These are phyloP conservation scores for Podarcis lilfordi DNA, from an alignment of 2,797 vertebrate genomes.

Conservation along the genomic window DNA sequence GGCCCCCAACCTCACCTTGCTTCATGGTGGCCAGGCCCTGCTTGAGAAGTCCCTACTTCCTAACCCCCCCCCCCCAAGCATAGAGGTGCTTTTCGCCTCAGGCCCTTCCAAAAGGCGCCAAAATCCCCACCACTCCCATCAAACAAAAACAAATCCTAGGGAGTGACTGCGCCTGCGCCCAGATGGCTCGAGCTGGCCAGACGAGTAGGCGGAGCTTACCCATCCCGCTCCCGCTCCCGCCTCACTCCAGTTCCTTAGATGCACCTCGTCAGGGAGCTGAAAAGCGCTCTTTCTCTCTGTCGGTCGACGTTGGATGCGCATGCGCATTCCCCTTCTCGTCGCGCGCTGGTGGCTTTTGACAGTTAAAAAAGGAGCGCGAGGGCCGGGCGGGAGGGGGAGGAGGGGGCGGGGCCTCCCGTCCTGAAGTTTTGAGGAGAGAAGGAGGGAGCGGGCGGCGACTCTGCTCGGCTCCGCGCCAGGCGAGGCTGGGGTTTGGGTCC, in stretches of 20 bases:
- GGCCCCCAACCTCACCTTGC: no score
- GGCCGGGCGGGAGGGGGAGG: no score
- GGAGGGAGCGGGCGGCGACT: background rate
- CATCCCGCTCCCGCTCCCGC: background rate
- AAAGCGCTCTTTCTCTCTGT: no score
- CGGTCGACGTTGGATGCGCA: background rate
- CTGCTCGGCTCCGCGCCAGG: background rate
- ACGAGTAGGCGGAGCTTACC: background rate
- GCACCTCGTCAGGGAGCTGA: background rate
- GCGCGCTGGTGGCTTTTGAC: background rate
- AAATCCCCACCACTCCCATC: background rate
- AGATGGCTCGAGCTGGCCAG: background rate
- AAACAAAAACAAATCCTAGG: no score
- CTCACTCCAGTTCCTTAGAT: background rate
- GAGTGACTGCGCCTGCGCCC: background rate
- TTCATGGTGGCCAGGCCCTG: no score
- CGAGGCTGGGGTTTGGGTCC: background rate
- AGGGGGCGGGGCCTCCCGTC: background rate
- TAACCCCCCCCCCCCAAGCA: no score
- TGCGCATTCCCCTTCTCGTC: background rate
- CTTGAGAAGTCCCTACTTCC: no score
- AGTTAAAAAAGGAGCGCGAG: background rate
- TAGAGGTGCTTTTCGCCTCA: no score
- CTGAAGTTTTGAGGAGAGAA: background rate
- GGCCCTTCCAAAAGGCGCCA: no score